These are phyloP conservation scores for Dusona sp. DNA, from an alignment of 2,888 invertebrate genomes.

Conservation along the genomic window DNA sequence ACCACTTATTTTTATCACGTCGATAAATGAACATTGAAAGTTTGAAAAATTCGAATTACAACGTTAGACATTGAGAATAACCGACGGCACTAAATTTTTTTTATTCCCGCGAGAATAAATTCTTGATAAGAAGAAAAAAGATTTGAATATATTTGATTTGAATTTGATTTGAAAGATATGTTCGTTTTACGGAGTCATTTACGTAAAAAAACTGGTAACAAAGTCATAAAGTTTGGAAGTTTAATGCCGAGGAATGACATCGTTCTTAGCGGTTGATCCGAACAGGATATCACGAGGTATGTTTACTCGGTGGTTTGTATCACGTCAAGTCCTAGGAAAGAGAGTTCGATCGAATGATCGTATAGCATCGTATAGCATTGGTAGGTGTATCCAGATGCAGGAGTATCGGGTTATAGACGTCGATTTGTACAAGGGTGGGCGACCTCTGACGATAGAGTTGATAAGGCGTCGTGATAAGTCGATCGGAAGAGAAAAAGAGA, in stretches of 20 bases:
- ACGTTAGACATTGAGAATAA: neutral
- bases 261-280: neutral
- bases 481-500: conserved; percentile 22
- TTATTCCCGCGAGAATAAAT: neutral
- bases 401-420: neutral
- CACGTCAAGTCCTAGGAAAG: neutral
- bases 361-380: neutral
- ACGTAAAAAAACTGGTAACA: neutral
- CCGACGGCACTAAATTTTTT: neutral
- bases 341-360: neutral
- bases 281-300: neutral
- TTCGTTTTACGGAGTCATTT: neutral
- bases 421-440: neutral
- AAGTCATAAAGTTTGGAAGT: conserved; percentile 5
- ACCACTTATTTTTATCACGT: no score
- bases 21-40: no score
- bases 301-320: neutral
- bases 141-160: neutral
- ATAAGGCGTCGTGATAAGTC: neutral
- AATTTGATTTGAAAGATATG: no score
- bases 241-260: neutral
- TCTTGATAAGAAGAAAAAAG: neutral
- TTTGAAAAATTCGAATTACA: neutral
- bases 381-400: neutral
- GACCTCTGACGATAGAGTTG: neutral